Conservation (phyloP, 2,888 invertebrate genomes). For the Amblyjoppa fuscipennis region DNA sequence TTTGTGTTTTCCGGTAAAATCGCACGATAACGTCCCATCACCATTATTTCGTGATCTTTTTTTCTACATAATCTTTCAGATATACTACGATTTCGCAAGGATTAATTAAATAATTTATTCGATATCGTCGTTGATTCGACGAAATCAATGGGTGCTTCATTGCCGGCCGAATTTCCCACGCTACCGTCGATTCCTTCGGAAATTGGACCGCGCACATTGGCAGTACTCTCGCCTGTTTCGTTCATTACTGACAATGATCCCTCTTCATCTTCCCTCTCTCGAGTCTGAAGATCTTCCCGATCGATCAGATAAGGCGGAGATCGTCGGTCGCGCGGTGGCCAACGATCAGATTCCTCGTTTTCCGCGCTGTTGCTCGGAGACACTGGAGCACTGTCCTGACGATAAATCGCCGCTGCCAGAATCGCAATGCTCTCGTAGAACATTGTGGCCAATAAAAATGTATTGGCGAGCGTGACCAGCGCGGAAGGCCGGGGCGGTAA, state of each 20-base stretch:
- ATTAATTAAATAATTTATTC: not conserved
- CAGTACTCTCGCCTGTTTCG: not conserved
- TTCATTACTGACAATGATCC: not conserved
- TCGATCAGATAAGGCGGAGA: not conserved
- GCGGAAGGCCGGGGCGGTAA: constrained; percentile 59
- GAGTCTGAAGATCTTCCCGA: constrained; percentile 1
- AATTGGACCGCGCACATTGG: not conserved
- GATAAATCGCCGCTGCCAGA: constrained; percentile 60
- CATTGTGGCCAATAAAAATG: constrained; percentile 74
- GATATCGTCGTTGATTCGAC: not conserved
- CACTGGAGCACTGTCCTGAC: constrained; percentile 42
- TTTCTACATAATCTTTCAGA: not conserved
- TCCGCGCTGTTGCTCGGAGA: constrained; percentile 37
- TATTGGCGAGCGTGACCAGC: constrained; percentile 73
- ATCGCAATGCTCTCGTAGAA: constrained; percentile 72
- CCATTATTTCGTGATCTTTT: constrained; percentile 20
- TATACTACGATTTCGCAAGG: not conserved
- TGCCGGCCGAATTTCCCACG: not conserved
- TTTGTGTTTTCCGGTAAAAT: constrained; percentile 6
- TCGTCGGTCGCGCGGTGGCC: constrained; percentile 29
- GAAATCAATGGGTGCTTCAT: not conserved
- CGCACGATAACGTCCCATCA: constrained; percentile 29
- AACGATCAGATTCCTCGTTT: constrained; percentile 37
- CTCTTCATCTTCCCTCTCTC: not conserved
- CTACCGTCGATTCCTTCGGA: constrained; percentile 4